These are phyloP conservation scores for Anolis carolinensis DNA, from an alignment of 2,113 vertebrate species.

Conservation along the genomic window DNA sequence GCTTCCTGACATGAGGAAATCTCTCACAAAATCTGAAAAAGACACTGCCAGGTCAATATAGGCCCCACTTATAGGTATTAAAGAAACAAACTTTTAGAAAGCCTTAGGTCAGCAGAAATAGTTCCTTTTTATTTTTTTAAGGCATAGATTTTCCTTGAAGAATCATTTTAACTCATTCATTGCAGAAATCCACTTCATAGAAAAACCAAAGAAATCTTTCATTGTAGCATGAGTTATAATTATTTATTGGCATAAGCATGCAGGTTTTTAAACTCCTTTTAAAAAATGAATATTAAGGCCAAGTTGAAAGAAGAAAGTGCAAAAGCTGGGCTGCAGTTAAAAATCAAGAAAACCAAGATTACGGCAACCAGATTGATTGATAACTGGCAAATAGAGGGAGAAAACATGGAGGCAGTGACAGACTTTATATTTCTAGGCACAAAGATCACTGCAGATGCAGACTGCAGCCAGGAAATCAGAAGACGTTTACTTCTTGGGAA, in stretches of 20 bases:
- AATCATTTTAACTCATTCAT: slow-evolving; percentile 11
- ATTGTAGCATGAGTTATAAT: background rate
- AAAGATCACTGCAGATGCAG: no score
- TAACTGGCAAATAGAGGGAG: no score
- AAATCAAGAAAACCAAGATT: no score
- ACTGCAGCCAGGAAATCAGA: no score
- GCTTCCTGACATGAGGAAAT: slow-evolving; percentile 24
- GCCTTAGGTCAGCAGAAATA: slow-evolving; percentile 24
- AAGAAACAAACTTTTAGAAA: slow-evolving; percentile 30
- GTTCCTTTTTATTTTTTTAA: slow-evolving; percentile 6
- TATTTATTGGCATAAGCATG: background rate
- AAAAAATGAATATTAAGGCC: no score
- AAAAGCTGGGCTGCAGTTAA: no score
- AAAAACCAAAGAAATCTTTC: background rate
- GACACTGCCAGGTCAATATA: slow-evolving; percentile 12
- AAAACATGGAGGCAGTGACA: no score
- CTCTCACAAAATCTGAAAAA: slow-evolving; percentile 31
- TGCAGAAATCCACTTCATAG: background rate
- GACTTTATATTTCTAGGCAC: no score
- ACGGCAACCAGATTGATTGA: no score
- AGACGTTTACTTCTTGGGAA: no score
- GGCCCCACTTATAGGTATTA: slow-evolving; percentile 21
- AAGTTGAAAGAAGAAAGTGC: no score
- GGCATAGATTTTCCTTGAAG: slow-evolving; percentile 2
- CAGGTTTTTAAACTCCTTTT: background rate